Evolutionary conservation across 2,797 vertebrate species (phyloP).

Genomic region (Sebastolobus alascanus): DNA sequence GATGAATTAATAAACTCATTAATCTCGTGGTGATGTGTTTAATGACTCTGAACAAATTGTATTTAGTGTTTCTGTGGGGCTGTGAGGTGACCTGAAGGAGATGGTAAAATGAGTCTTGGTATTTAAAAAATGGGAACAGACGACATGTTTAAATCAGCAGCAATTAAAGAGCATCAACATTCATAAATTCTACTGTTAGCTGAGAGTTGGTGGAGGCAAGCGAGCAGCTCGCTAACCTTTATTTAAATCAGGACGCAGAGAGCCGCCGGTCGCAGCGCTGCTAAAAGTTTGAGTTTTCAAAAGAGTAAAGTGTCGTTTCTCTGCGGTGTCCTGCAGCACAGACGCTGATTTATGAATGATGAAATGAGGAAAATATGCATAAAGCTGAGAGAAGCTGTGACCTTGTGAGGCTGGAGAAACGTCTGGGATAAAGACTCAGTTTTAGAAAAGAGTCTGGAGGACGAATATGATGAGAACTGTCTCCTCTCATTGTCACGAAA

Average conservation of each 20-base stretch:
- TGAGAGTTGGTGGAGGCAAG: neutral
- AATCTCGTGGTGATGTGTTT: neutral
- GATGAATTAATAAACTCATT: neutral
- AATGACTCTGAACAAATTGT: neutral
- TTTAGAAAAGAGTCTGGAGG: neutral
- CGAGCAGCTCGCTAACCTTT: constrained; percentile 33
- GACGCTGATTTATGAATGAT: neutral
- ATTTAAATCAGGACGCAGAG: constrained; percentile 2
- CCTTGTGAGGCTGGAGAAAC: neutral
- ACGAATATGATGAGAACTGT: neutral
- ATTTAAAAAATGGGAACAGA: neutral
- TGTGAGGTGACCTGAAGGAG: neutral
- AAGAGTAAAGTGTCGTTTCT: neutral
- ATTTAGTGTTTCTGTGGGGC: neutral
- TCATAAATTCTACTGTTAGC: constrained; percentile 12
- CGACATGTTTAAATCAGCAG: constrained; percentile 2
- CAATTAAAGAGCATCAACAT: constrained; percentile 26
- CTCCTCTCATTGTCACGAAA: neutral
- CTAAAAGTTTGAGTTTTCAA: neutral
- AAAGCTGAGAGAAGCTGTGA: constrained; percentile 7
- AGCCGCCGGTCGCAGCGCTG: neutral
- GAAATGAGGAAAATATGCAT: constrained; percentile 11
- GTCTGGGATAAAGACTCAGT: neutral
- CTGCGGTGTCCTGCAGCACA: neutral
- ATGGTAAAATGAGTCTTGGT: neutral